Evolutionary conservation across 2,888 invertebrate genomes (phyloP), one percentile per base, ranked within the genome.

Genomic region (Pyrochroa serraticornis): DNA sequence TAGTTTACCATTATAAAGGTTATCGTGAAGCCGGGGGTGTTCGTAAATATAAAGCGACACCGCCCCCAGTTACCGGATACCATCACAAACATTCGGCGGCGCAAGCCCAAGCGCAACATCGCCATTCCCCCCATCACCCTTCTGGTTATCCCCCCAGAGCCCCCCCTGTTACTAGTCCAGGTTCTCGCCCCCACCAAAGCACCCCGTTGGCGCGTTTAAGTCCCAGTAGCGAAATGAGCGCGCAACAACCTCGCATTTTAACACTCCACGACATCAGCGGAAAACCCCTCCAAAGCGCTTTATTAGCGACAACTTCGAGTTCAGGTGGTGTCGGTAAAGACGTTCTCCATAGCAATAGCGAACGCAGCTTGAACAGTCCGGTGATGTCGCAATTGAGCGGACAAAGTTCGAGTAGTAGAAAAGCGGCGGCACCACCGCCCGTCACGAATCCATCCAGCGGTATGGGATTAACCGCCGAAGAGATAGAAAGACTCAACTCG

Each of bases 1-100:
- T 97, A 62, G 94, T 95, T 7, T 95, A 95, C 72, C 97, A 97
- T 77, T 97, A 97, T 76, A 95, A 96, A 82, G 94, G 92, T 7
- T 96, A 93, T 77, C 84, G 96, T 22, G 94, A 95, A 80, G 89
- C 87, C 42, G 87, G 86, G 1, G 93, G 93, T 1, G 87, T 91
- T 60, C 83, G 93, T 39, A 94, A 93, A 78, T 94, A 94, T 75
- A 94, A 93, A 80, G 90, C 92, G 1, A 92, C 92, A 2, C 91
- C 92, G 2, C 92, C 93, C 0, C 90, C 90, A 0, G 87, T 90
- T 2, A 86, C 88, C 1, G 87, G 88, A 3, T 92, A 91, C 70
- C 91, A 91, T 71, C 87, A 87, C 69, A 92, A 92, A 70, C 92
- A 92, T 72, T 32, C 87, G 68, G 83, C 84, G 1, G 82, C 87